Base-by-base conservation (phyloP, 2,113 vertebrate species). In the Amblyornis subalaris region DNA sequence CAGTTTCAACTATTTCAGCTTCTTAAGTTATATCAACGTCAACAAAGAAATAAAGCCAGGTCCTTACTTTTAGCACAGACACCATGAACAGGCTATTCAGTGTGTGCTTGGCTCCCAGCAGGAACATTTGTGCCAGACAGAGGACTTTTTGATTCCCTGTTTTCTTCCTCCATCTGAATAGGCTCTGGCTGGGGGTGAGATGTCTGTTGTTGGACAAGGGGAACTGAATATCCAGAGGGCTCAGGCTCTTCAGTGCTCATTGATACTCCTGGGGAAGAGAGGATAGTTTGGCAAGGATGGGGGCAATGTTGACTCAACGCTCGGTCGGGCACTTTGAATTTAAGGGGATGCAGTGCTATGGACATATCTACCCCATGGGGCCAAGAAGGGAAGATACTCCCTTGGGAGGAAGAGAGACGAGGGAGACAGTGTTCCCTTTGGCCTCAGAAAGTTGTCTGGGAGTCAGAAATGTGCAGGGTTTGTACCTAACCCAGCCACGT, bases 31-130 rank as follows among this genome's bases (percentile, higher is more conserved):
- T 64, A 75, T 74, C 89, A 83, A n/a, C 40, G 40, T 95, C 91
- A 94, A 83, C 90, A 77, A 90, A 92, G 88, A 92, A 84, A 95
- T 93, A 93, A 92, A 96, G 72, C 70, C 87, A 76, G n/a, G 79
- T 91, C 79, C 82, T 88, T 92, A 89, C 87, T 94, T 96, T 95
- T 93, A 92, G 89, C 84, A 90, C 78, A 88, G 94, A 67, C 71
- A 72, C 69, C 61, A 55, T 66, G 85, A 95, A 83, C 55, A 82
- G 88, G 76, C 91, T 91, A 62, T 93, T 95, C 75, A 83, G 73
- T 44, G 65, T 31, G 71, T 38, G 64, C 67, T 91, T 9, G 3
- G n/a, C 71, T 96, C 87, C 88, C 91, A 83, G 75, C 91, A 93
- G 95, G 80, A 88, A 10, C 5, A 0, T 81, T 95, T 84, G 62